Evolutionary conservation across 2,888 invertebrate genomes (phyloP), one percentile per base, ranked within the genome.

Genomic region (Latheticus oryzae): DNA sequence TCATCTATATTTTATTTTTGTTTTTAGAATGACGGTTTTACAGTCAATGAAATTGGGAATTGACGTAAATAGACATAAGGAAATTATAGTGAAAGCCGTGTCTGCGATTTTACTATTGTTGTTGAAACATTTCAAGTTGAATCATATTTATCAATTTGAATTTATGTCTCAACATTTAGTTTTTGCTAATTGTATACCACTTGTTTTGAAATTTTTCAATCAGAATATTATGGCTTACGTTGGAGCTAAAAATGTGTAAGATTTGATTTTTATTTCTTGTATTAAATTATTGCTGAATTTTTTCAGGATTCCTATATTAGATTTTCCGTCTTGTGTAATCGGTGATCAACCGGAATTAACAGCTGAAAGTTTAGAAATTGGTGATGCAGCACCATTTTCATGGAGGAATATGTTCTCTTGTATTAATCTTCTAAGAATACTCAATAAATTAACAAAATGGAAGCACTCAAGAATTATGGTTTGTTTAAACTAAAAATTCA

Each of bases 391-490:
- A 64, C 87, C 88, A 35, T 97, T 90, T 78, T 95, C 97, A 33
- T 99, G 98, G 99, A 85, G 98, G 65, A 99, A 99, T 81, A 89
- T 99, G 48, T 99, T 97, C 80, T 95, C 97, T 2, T 97, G 97
- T 75, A 96, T 99, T 57, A 99, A 99, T 82, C 81, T 99, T 43
- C 80, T 99, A 61, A 85, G 99, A 67, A 94, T 99, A 68, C 84
- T 99, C 48, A 99, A 99, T 79, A 99, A 99, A 81, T 83, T 99
- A 54, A 98, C 97, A 28, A 99, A 99, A 79, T 97, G 98, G 95
- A 99, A 99, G 77, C 97, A 98, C 79, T 97, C 98, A n/a, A 87
- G 99, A 63, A 95, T 95, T 60, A 95, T 95, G 95, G 84, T 83
- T 74, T 21, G 12, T 26, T 19, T n/a, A 30, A 30, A 40, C n/a